Evolutionary conservation across 1,140 invertebrate genomes (phyloP).

Genomic region (Diorhabda elongata): DNA sequence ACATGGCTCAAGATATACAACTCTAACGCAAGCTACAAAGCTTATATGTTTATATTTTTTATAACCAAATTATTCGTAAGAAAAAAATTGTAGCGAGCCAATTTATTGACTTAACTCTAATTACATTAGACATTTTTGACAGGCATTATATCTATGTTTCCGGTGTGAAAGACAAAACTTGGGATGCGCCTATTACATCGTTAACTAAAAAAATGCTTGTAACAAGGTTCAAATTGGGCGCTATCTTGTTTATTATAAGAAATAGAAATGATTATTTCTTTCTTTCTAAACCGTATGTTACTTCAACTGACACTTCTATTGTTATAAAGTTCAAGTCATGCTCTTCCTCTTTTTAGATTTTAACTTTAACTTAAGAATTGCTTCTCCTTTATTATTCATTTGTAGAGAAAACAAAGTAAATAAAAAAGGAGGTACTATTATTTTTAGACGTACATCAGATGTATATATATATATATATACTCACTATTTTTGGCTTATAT

Average conservation of each 20-base stretch:
- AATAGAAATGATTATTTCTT: slow-evolving; percentile 1
- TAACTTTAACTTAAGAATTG: no score
- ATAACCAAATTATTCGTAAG: no score
- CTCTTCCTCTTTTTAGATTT: background rate
- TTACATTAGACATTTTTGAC: slow-evolving; percentile 2
- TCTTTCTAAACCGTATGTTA: background rate
- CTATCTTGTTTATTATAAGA: slow-evolving; percentile 3
- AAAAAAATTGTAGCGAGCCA: no score
- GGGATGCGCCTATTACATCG: slow-evolving; percentile 1
- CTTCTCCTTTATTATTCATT: no score
- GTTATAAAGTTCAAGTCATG: background rate
- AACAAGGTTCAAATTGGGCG: background rate
- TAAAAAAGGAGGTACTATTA: no score
- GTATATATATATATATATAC: no score
- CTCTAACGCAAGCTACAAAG: no score
- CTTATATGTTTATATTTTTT: no score
- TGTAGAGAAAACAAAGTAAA: no score
- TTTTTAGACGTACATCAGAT: no score
- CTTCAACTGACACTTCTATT: background rate
- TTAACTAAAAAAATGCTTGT: background rate
- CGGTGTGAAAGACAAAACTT: background rate
- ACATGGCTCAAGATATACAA: no score
- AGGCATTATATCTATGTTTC: background rate
- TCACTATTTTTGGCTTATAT: no score
- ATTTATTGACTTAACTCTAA: background rate